Evolutionary conservation across 2,797 vertebrate genomes (phyloP).

Genomic region (Lates japonicus): DNA sequence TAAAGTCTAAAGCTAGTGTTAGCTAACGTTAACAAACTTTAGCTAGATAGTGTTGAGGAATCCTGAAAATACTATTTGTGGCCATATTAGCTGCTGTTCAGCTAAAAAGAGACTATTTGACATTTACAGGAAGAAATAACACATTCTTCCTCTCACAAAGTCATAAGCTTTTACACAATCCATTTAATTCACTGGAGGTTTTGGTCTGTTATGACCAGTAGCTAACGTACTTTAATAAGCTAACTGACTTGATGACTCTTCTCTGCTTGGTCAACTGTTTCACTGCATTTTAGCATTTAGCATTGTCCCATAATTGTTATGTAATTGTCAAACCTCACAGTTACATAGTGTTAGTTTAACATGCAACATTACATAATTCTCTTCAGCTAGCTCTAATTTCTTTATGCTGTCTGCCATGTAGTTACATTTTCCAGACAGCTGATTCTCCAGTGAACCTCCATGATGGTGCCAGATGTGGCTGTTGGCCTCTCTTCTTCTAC

Average conservation of each 20-base stretch:
- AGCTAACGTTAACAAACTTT: not conserved
- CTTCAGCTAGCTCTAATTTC: not conserved
- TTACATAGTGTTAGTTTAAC: slow-evolving; percentile 25
- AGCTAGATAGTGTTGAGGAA: not conserved
- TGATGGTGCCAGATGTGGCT: slow-evolving; percentile 55
- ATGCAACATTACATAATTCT: slow-evolving; percentile 10
- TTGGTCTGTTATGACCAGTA: not conserved
- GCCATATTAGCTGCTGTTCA: not conserved
- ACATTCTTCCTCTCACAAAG: not conserved
- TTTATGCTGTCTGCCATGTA: not conserved
- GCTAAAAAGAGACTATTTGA: not conserved
- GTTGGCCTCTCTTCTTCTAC: slow-evolving; percentile 5
- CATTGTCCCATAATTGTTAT: not conserved
- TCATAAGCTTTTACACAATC: not conserved
- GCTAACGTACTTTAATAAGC: not conserved
- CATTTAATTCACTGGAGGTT: not conserved
- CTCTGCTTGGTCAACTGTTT: not conserved
- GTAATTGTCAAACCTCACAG: not conserved
- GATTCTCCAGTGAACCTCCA: slow-evolving; percentile 44
- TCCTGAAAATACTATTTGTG: not conserved
- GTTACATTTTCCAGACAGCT: slow-evolving; percentile 39
- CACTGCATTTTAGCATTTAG: slow-evolving; percentile 2
- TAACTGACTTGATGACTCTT: too few species aligned
- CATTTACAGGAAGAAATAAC: not conserved
- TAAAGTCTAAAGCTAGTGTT: not conserved